Evolutionary conservation across 2,113 vertebrate genomes (phyloP), one percentile per base, ranked within the genome.

Genomic region (Sisor rabdophorus): DNA sequence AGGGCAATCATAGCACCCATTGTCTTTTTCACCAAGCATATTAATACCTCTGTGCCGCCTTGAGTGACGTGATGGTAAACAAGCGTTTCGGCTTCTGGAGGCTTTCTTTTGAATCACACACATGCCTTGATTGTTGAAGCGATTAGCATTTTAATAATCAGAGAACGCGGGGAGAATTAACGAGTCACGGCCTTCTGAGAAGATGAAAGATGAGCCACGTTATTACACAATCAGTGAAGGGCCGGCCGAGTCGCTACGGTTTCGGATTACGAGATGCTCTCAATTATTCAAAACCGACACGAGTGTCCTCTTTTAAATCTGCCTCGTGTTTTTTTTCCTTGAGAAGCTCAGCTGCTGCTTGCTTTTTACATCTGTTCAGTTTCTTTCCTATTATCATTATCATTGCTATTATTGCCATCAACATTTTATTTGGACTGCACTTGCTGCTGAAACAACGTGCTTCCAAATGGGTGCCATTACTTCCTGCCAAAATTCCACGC

Each of bases 1-100:
- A 71, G 24, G 30, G 64, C 56, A 81, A 79, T 84, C 81, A 83
- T 50, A 40, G 71, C 48, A 58, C 52, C 60, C 73, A 26, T 11
- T 72, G 81, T 83, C 75, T 79, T 53, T 79, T 50, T 71, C 22
- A 76, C n/a, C 76, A 81, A 82, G 70, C 40, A 71, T 79, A 61
- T 71, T 60, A 84, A 85, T 80, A 71, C 58, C 60, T 59, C 73
- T 68, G 64, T 24, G 40, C 79, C 3, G 58, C 73, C 58, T 44
- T 71, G 76, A 77, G 48, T 69, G 78, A 73, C 26, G 58, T 55
- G 47, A 28, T 53, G 56, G 73, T 83, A 79, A 79, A 85, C 81
- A 83, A 79, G 24, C 11, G 15, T 40, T 24, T 58, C 4, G 48
- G 69, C 63, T 71, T 67, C 61, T 61, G 75, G 60, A 75, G 73